phyloP scores from a whole-genome alignment of 2,888 invertebrate genomes.

The Pogonocherus hispidulus region DNA sequence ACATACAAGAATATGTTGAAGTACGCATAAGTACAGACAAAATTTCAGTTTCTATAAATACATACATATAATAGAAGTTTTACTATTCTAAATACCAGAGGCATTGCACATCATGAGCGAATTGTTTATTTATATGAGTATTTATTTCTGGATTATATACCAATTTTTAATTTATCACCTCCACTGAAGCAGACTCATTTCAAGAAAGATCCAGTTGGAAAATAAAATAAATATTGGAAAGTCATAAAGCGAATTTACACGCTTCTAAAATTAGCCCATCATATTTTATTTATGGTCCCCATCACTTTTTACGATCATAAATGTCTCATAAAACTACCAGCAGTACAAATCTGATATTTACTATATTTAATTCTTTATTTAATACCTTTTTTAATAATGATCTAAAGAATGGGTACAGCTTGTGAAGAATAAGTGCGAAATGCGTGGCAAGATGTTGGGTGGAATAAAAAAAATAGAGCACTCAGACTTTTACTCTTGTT shows the following conservation, averaged over 20 bases:
- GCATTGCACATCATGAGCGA: neutral
- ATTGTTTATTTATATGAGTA: neutral
- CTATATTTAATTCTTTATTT: too few species aligned
- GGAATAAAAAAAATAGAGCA: too few species aligned
- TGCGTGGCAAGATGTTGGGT: too few species aligned
- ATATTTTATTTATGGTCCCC: neutral
- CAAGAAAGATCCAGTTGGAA: neutral
- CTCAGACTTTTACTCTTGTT: too few species aligned
- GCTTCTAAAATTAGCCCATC: neutral
- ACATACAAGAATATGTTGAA: too few species aligned
- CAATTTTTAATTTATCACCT: neutral
- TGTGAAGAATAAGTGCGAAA: too few species aligned
- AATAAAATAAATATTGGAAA: slow-evolving; percentile 4
- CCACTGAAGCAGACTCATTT: neutral
- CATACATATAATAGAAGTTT: neutral
- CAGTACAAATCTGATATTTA: neutral
- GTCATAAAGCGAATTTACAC: neutral
- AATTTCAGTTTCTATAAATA: neutral
- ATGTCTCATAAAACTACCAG: neutral
- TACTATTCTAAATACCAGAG: neutral
- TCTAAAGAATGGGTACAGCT: too few species aligned
- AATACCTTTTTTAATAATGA: too few species aligned
- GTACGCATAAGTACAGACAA: too few species aligned
- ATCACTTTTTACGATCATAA: neutral
- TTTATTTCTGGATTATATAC: neutral